Percentiles rank a stretch among this genome's conserved stretches.
phyloP scores from a whole-genome alignment of 2,888 invertebrate species.

The Trachelus troglodyta region DNA sequence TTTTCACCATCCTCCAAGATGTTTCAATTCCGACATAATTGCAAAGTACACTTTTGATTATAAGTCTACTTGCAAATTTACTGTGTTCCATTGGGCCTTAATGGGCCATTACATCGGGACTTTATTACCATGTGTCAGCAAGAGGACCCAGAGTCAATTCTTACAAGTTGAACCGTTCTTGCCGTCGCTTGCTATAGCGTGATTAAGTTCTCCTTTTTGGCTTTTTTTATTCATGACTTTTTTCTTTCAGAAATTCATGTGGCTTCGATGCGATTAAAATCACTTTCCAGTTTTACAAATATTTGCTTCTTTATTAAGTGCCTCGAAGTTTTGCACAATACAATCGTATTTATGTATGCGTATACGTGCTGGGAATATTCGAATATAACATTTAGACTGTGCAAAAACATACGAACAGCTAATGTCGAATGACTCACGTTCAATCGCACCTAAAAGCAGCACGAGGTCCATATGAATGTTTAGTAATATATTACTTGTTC shows the following conservation, averaged over 20 bases:
- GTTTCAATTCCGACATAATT: too few species aligned
- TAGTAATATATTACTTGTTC: neutral
- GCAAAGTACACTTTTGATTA: neutral
- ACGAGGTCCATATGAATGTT: neutral
- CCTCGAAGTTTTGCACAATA: neutral
- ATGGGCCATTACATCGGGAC: constrained; percentile 36
- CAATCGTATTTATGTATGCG: neutral
- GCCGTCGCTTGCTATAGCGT: too few species aligned
- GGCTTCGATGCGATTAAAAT: too few species aligned
- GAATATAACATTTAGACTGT: neutral
- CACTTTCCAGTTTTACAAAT: neutral
- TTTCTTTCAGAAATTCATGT: too few species aligned
- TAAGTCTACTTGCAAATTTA: neutral
- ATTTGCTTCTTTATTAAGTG: neutral
- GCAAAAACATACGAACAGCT: neutral
- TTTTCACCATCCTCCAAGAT: too few species aligned
- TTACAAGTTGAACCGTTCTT: neutral
- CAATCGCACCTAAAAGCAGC: neutral
- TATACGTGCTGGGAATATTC: neutral
- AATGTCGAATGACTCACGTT: neutral
- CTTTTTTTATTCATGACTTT: too few species aligned
- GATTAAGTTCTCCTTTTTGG: too few species aligned
- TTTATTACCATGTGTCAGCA: constrained; percentile 32
- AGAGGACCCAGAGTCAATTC: constrained; percentile 28
- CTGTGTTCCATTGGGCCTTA: constrained; percentile 22